Evolutionary conservation across 2,113 vertebrate species (phyloP).

Genomic region (Triplophysa rosa): DNA sequence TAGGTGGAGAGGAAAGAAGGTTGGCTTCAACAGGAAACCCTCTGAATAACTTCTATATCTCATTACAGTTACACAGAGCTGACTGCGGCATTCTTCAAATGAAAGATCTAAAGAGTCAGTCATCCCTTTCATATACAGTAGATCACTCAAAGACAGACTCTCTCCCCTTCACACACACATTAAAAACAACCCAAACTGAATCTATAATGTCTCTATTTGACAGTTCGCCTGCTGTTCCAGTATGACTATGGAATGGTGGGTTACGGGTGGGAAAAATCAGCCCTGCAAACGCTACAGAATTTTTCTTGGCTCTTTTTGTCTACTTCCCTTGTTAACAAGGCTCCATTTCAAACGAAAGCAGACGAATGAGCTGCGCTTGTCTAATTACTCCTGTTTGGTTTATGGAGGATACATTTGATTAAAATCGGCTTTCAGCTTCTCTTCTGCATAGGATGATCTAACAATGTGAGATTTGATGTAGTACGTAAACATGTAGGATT

Average conservation of each 20-base stretch:
- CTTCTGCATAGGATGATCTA: not conserved
- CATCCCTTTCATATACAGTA: conserved; percentile 16
- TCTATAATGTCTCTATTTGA: not conserved
- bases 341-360: conserved; percentile 23
- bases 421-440: conserved; percentile 7
- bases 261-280: not conserved
- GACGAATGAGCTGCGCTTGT: not conserved
- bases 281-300: not conserved
- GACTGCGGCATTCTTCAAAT: conserved; percentile 13
- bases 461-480: conserved; percentile 22
- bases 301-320: not conserved
- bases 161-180: not conserved
- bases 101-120: conserved; percentile 51
- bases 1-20: not conserved
- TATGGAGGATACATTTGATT: not conserved
- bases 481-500: conserved; percentile 25
- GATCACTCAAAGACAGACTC: not conserved
- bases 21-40: conserved; percentile 2
- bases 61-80: not conserved
- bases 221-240: conserved; percentile 8
- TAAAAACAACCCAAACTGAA: conserved; percentile 1
- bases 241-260: not conserved
- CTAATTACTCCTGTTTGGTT: not conserved
- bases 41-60: not conserved
- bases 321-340: conserved; percentile 14